These are phyloP conservation scores for Orientallactaga bullata DNA, from an alignment of 2,113 vertebrate species.

Conservation along the genomic window DNA sequence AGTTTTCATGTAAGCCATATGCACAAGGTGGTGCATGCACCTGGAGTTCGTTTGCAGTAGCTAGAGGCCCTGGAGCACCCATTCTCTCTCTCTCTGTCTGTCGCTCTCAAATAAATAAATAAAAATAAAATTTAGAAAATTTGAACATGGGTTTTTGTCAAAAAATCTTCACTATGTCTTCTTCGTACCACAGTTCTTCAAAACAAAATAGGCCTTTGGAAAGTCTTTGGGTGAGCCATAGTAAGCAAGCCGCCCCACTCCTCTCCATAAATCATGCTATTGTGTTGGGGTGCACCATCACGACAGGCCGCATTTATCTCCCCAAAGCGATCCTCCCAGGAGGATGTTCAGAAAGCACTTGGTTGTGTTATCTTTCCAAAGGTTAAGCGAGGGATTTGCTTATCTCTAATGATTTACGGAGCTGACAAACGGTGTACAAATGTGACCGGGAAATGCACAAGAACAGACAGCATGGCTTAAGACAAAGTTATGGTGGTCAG, in stretches of 20 bases:
- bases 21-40: too few relatives aligned
- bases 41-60: too few relatives aligned
- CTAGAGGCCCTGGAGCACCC: too few relatives aligned
- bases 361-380: slow-evolving; percentile 79
- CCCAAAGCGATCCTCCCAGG: slow-evolving; percentile 66
- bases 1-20: too few relatives aligned
- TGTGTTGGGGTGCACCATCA: neutral
- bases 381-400: slow-evolving; percentile 86
- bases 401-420: slow-evolving; percentile 86
- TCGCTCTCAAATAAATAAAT: too few relatives aligned
- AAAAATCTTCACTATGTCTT: neutral
- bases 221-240: slow-evolving; percentile 21
- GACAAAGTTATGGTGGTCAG: slow-evolving; percentile 82
- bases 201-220: slow-evolving; percentile 28
- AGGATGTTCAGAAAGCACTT: slow-evolving; percentile 77
- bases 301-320: slow-evolving; percentile 39
- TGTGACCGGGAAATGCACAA: slow-evolving; percentile 72
- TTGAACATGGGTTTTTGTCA: neutral
- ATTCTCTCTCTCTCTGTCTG: too few relatives aligned
- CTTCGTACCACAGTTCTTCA: neutral
- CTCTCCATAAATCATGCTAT: slow-evolving; percentile 61
- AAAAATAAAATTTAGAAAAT: too few relatives aligned
- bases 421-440: slow-evolving; percentile 80
- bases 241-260: neutral
- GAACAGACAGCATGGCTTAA: slow-evolving; percentile 76